Base-by-base conservation (phyloP, 2,888 invertebrate genomes). In the Cabera pusaria region DNA sequence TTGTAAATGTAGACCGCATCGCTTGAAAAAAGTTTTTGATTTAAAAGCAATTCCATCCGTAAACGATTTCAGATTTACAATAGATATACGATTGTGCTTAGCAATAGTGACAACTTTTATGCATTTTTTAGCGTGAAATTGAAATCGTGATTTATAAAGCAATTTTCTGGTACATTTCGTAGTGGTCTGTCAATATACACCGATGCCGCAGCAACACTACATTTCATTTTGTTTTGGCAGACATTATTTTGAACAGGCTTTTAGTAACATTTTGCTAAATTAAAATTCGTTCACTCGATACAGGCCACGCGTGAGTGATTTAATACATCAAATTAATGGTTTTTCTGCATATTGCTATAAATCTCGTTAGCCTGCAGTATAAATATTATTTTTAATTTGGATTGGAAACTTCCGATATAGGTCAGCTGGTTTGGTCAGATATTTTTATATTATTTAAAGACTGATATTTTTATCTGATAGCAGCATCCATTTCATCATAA, bases 221-320 rank as follows among this genome's bases (percentile, higher is more conserved):
- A 39, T 64, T 70, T 62, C 51, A 60, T 62, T 61, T 49, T 40
- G 36, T 49, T 51, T 44, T 29, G 38, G 49, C 52, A 48, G 52
- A 55, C 44, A 44, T 48, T 49, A 59, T 52, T 56, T 56, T 47
- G 27, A 36, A 45, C 45, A 48, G 39, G 44, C 42, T 44, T 43
- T 49, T 35, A 48, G 35, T 44, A 52, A 46, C 39, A 44, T 56
- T 59, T 59, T 49, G 54, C 50, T 32, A 48, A 56, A 66, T 63
- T 62, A 59, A 63, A 67, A 56, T 46, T 43, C 40, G 11, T 28
- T 17, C 27, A 40, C 44, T 41, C 47, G 48, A 32, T 31, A 31
- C 19, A 23, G 16, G 24, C 6, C 19, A 27, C 21, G 16, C 14
- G 42, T 36, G 17, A 25, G 11, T 36, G 5, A 26, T 22, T 32